Base-by-base conservation (phyloP, 1,140 invertebrate genomes). In the Formica exsecta region DNA sequence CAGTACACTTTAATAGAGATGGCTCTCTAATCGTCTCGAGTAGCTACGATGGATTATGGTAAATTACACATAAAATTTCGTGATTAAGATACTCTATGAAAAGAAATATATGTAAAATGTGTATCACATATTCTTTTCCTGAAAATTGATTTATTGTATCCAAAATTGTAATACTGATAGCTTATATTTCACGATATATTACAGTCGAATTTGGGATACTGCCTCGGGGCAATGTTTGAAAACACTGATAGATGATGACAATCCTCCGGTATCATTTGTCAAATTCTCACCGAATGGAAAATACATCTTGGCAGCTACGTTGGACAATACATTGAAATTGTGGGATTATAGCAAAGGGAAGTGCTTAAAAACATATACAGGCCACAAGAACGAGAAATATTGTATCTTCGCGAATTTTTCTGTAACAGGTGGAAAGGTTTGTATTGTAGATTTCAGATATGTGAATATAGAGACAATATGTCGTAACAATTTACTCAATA, bases 381-480 rank as follows among this genome's bases (percentile, higher is more conserved):
- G 99, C 1, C 99, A 99, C 94, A 98, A 98, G 94, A 99, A 99
- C 96, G 99, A 99, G 95, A 99, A 99, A 95, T 99, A 99, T 95
- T 99, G 99, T 94, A 99, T 99, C 94, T 99, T 99, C 96, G 99
- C 99, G 32, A 99, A 99, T 95, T 99, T 99, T 95, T 99, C 99
- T 73, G 99, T 99, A 4, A 99, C 99, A 64, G 99, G 99, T 85
- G 99, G 99, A 94, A 99, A 99, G 97, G 98, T 98, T 95, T 94
- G 75, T 68, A 44, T 29, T n/a, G 0, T 29, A 11, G 38, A 25
- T 68, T 5, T 62, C 6, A 41, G 44, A 80, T 54, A 16, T 59
- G 2, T 70, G 3, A 51, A 13, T 8, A 81, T 5, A 57, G 1
- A 29, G 1, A 11, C 5, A 54, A 36, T 36, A 1, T 32, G 16